A percentile compares a stretch with the other conserved stretches of the same genome.
phyloP scores from a whole-genome alignment of 2,888 invertebrate species.

The Harpalus rubripes region DNA sequence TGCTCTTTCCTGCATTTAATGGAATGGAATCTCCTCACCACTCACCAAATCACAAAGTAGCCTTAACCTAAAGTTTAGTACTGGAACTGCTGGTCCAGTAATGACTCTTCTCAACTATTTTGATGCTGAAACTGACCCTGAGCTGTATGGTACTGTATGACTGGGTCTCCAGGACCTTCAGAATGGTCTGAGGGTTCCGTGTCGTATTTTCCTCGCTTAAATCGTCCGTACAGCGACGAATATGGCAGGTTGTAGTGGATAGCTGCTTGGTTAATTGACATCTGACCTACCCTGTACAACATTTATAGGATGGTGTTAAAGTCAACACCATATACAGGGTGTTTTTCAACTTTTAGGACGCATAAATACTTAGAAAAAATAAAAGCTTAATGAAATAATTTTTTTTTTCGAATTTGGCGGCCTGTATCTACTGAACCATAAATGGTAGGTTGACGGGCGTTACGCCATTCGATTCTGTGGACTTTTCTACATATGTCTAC shows the following conservation, averaged over 20 bases:
- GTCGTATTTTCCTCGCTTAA: conserved; percentile 92
- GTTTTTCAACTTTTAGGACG: too few relatives aligned
- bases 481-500: too few relatives aligned
- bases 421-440: neutral
- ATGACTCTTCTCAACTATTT: conserved; percentile 74
- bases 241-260: conserved; percentile 95
- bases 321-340: too few relatives aligned
- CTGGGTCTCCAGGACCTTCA: conserved; percentile 72
- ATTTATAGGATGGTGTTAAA: conserved; percentile 52
- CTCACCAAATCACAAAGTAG: conserved; percentile 8
- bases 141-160: conserved; percentile 56
- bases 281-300: conserved; percentile 86
- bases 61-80: conserved; percentile 39
- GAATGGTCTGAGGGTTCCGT: conserved; percentile 77
- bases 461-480: too few relatives aligned
- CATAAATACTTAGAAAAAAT: too few relatives aligned
- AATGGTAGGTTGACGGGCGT: too few relatives aligned
- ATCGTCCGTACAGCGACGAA: conserved; percentile 92
- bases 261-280: conserved; percentile 96
- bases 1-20: neutral
- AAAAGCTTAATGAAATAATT: too few relatives aligned
- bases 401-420: neutral
- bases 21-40: conserved; percentile 1
- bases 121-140: conserved; percentile 75
- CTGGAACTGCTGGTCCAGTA: conserved; percentile 47